Conservation (phyloP, 2,113 vertebrate genomes). For the Sphaerodactylus townsendi region DNA sequence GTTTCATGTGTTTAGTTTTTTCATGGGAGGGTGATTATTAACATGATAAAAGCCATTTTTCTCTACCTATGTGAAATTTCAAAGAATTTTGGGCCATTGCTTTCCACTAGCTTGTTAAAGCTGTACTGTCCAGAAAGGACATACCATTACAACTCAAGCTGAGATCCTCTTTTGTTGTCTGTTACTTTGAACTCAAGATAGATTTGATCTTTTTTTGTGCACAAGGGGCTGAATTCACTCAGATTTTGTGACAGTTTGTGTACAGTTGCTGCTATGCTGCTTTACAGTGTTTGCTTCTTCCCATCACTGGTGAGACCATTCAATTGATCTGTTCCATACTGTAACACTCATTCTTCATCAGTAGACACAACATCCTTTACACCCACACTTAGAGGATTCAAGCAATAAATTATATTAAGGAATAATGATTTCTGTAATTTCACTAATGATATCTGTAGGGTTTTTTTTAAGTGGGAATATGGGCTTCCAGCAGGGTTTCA, state of each 20-base stretch:
- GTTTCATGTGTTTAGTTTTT: constrained; percentile 11
- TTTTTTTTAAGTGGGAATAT: background rate
- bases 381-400: background rate
- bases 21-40: background rate
- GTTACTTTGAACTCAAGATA: background rate
- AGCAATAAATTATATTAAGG: constrained; percentile 10
- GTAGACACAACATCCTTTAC: background rate
- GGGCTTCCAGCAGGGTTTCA: constrained; percentile 5
- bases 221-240: background rate
- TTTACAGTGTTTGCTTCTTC: background rate
- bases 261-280: background rate
- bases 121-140: background rate
- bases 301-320: constrained; percentile 7
- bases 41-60: background rate
- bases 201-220: background rate
- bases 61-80: background rate
- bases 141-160: background rate
- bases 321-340: background rate
- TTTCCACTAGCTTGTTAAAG: background rate
- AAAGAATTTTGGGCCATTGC: background rate
- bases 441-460: background rate
- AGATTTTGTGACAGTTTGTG: background rate
- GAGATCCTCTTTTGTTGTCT: background rate
- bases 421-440: constrained; percentile 11
- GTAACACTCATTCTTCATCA: background rate